Base-by-base conservation (phyloP, 2,113 vertebrate species). In the Oreotrochilus melanogaster region DNA sequence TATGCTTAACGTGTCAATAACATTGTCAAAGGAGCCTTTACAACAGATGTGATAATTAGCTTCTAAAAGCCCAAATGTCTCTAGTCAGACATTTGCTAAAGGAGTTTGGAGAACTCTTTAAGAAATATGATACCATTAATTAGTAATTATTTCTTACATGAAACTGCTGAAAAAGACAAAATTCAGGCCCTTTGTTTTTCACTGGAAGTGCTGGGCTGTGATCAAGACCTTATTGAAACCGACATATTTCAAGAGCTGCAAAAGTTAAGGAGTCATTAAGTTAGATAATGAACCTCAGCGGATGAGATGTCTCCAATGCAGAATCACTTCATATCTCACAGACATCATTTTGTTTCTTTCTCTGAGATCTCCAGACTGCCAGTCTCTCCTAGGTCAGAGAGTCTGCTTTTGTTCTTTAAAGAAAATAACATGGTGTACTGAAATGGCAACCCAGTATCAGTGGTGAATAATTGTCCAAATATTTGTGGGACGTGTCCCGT, bases 381-480 rank as follows among this genome's bases (percentile, higher is more conserved):
- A 56, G 33, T 35, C 17, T 72, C 18, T 25, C 7, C 30, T 7
- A 42, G 5, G 23, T 18, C 50, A 45, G 22, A 43, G 14, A 86
- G 18, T 10, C 31, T 27, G 4, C 16, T 82, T 54, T 74, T 62
- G 4, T 17, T 78, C 18, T 71, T 84, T 22, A 74, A 56, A 78
- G 13, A 18, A 78, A 71, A 39, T 39, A 31, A 14, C 5, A 24
- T 2, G 1, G 9, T 66, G 3, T 58, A 70, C 7, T 27, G 31
- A 24, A 18, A 37, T 21, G 1, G 0, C 18, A 3, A 43, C 2
- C 9, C 18, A 24, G 14, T 30, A 42, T 39, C 31, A 76, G 1
- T 10, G 18, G n/a, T 58, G 22, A 33, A 28, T 58, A 6, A 7
- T 67, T 56, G 18, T 27, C 27, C 43, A 74, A 58, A 56, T 42